Base-by-base conservation (phyloP, 2,888 invertebrate species). In the Nymphalis polychloros region DNA sequence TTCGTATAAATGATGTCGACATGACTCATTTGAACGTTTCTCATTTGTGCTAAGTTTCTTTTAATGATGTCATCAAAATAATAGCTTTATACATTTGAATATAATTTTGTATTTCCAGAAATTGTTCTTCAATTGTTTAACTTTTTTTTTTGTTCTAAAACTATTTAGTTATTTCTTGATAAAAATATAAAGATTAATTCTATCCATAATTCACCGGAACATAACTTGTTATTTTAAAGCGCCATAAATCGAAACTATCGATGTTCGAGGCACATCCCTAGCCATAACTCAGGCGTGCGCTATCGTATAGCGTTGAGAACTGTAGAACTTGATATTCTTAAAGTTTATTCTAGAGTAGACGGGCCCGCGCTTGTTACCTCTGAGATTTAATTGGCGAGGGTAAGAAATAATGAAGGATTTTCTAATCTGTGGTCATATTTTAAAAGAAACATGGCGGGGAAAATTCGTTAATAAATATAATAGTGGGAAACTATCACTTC, bases 321-420 rank as follows among this genome's bases (percentile, higher is more conserved):
- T 71, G 52, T 67, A 72, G 69, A 73, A 70, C 72, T 67, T 72
- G 75, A 74, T 73, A 68, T 69, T 70, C 72, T 75, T 72, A 75
- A 81, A 78, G 76, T 78, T 77, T 80, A 80, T 81, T 74, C 77
- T 75, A 79, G 81, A 84, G 87, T 87, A 87, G 87, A 84, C 53
- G 53, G 87, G 77, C 81, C 77, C 78, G 83, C 78, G 81, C 85
- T 84, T 85, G 86, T 85, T 79, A 81, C 79, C 77, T 78, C 78
- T 76, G 79, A 77, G 79, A 79, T 84, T 89, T 90, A 89, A 89
- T 89, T 89, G 89, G 89, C 82, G 68, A 61, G 63, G 55, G 55
- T 64, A 64, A 66, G 59, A 68, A 67, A 71, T 69, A 55, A 55
- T 55, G 48, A 60, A 31, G 57, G 55, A 62, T 49, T 67, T 52